Conservation (phyloP, 2,113 vertebrate genomes). For the Solea solea region DNA sequence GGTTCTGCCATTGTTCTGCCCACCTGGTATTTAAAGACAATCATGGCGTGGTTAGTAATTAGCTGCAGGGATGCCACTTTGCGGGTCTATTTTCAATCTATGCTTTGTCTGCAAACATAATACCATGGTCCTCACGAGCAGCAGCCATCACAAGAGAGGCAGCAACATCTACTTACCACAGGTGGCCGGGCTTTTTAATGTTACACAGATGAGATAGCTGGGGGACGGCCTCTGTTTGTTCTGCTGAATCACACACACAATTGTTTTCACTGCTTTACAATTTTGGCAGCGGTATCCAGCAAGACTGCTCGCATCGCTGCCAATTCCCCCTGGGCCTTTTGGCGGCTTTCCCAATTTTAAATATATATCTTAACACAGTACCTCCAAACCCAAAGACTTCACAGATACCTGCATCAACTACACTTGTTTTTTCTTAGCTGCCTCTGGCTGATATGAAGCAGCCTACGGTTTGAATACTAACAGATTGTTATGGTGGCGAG, state of each 20-base stretch:
- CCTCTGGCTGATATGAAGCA: neutral
- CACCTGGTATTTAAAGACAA: conserved; percentile 66
- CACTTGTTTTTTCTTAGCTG: neutral
- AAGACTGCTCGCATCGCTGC: conserved; percentile 2
- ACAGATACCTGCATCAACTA: conserved; percentile 15
- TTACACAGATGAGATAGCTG: conserved; percentile 15
- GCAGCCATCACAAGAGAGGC: conserved; percentile 27
- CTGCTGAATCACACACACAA: conserved; percentile 23
- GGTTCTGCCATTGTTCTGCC: conserved; percentile 49
- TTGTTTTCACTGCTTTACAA: conserved; percentile 18
- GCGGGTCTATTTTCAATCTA: conserved; percentile 55
- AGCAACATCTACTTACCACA: conserved; percentile 29
- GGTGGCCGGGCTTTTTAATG: conserved; percentile 48
- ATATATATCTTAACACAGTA: conserved; percentile 16
- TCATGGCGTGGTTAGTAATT: conserved; percentile 58
- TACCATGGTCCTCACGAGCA: conserved; percentile 15
- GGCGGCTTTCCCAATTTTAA: conserved; percentile 16
- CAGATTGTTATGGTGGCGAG: too few species aligned
- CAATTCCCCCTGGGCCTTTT: conserved; percentile 13
- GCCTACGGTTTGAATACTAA: too few species aligned
- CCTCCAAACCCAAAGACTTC: conserved; percentile 10
- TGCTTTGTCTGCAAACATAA: conserved; percentile 58
- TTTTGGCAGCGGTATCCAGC: conserved; percentile 18
- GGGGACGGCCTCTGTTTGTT: conserved; percentile 21
- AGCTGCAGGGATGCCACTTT: conserved; percentile 49